Base-by-base conservation (phyloP, 2,113 vertebrate species). In the Formicarius rufipectus region DNA sequence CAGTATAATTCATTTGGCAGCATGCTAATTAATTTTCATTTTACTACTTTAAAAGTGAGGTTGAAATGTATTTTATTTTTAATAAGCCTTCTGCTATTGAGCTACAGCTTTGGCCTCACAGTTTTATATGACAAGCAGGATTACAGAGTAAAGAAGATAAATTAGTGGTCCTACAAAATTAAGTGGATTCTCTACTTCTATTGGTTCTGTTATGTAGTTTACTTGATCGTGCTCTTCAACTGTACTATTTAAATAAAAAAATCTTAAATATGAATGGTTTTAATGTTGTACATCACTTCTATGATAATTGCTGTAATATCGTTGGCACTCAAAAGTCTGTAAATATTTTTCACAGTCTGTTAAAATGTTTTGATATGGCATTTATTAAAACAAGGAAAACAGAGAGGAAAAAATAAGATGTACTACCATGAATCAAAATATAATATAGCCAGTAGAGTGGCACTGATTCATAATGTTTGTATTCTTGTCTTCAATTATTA, bases 1-100 rank as follows among this genome's bases (percentile, higher is more conserved):
- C 12, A 83, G 22, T 23, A 78, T 78, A 82, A 87, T 84, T 87
- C 23, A 86, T 90, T 89, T 93, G 56, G 28, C 49, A 92, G 20
- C 15, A 74, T 39, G 23, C 10, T 79, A 84, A 94, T 81, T 78
- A 89, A 75, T 89, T 95, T 91, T 19, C 45, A 77, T 71, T 89
- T 83, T 89, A 55, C 14, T 22, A 44, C 31, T 90, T 83, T 53
- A 74, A 67, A 90, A 86, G 23, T 69, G 28, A 24, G 2, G 20
- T 69, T 85, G 79, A 92, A 93, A 90, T 73, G n/a, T 37, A 56
- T 87, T 96, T 95, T 56, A 85, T 72, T 90, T 92, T 94, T 82
- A 92, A 76, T 86, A 92, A 89, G 62, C n/a, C n/a, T 58, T 87
- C 84, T 72, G 45, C 52, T 84, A 73, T n/a, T 15, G n/a, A 87